A percentile compares a stretch with the other conserved stretches of the same genome.
Evolutionary conservation across 2,113 vertebrate species (phyloP).

Genomic region (Hepsetus odoe): DNA sequence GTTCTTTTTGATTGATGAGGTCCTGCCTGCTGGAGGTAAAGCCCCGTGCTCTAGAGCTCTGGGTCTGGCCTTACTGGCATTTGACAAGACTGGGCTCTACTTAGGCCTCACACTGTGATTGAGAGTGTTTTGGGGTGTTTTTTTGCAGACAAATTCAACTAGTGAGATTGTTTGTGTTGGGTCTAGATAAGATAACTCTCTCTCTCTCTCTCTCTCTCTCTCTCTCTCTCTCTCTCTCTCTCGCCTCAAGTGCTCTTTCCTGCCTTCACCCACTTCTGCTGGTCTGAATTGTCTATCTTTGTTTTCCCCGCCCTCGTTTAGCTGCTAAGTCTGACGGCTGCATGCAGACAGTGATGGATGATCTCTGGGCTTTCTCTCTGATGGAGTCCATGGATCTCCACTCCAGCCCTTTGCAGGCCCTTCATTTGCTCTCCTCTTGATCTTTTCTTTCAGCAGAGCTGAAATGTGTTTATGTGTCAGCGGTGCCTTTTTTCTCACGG

Average conservation of each 20-base stretch:
- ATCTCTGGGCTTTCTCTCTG: conserved; percentile 60
- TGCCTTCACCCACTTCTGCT: conserved; percentile 19
- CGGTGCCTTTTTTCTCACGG: conserved; percentile 44
- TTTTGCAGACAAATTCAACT: conserved; percentile 5
- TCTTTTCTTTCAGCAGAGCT: conserved; percentile 58
- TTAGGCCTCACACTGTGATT: conserved; percentile 9
- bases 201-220: conserved; percentile 8
- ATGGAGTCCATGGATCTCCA: conserved; percentile 11
- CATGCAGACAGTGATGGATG: conserved; percentile 78
- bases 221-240: background rate
- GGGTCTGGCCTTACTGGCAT: conserved; percentile 35
- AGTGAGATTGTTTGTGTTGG: background rate
- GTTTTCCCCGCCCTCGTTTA: conserved; percentile 35
- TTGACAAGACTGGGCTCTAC: conserved; percentile 35
- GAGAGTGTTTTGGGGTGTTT: conserved; percentile 13
- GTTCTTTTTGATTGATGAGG: conserved; percentile 71
- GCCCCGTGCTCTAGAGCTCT: conserved; percentile 48
- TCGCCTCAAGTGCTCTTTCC: background rate
- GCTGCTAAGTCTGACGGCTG: conserved; percentile 39
- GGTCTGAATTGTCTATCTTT: conserved; percentile 40
- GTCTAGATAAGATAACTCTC: conserved; percentile 36
- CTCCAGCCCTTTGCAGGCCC: background rate
- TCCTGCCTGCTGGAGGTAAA: background rate
- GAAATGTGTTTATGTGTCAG: conserved; percentile 7
- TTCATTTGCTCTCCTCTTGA: conserved; percentile 69